Evolutionary conservation across 2,113 vertebrate genomes (phyloP), one percentile per base, ranked within the genome.

Genomic region (Mormyrus iriodes): DNA sequence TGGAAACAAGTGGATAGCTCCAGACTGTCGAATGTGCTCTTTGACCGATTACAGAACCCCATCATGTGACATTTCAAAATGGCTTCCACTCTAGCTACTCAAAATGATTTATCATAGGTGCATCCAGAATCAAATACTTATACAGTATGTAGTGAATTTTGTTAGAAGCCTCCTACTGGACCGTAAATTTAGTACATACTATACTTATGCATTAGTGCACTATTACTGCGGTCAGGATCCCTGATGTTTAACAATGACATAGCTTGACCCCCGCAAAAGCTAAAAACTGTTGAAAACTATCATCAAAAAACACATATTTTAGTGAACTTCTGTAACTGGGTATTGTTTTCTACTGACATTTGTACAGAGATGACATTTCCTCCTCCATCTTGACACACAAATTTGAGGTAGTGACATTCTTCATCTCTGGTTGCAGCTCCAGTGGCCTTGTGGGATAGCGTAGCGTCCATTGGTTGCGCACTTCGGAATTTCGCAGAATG

Each of bases 1-100:
- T 94, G 93, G 92, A 94, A 94, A 92, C 90, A 91, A 93, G 92
- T 91, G 89, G 91, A 92, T 93, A 92, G 90, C 90, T 92, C 90
- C 91, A 92, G 91, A 91, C 91, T 90, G 93, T 94, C 91, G 92
- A 92, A 85, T 89, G 90, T 93, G 90, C 94, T 93, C 92, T 93
- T 94, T 92, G 92, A 92, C 91, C 88, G 93, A 90, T 92, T 90
- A 89, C 89, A 91, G 31, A 73, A 73, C 15, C 35, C 35, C 35
- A 39, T 76, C 1, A 42, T 42, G 73, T 79, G 73, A 79, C 35
- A 42, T 79, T 42, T 79, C 73, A 79, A 35, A 35, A 79, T 79
- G 73, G 35, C 73, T 79, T 42, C 73, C 73, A 79, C 73, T 65
- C n/a, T 76, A 39, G 69, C 35, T 76, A 76, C 35, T 76, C 15